Evolutionary conservation across 2,888 invertebrate species (phyloP), one percentile per base, ranked within the genome.

Genomic region (Melieria omissa): DNA sequence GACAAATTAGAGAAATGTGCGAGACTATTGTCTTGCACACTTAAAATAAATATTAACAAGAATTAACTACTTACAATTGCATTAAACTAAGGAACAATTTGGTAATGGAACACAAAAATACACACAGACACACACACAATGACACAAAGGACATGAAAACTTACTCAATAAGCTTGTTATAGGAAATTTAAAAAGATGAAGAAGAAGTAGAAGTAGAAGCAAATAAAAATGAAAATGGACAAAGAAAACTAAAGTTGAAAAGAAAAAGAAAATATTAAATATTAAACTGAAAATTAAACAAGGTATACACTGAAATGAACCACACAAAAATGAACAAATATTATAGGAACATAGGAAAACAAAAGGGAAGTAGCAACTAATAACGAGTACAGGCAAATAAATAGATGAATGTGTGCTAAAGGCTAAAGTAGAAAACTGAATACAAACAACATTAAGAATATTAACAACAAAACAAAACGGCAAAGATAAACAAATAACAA

Each of bases 11-110:
- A 61, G 14, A 64, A 16, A 52, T 7, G 29, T 14, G 8, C n/a
- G 58, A 57, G 64, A 67, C 66, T 72, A 52, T 72, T 72, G 72
- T 72, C 67, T 63, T 29, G 47, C 46, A 45, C 46, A 65, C 4
- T 54, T 52, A 45, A 47, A 46, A 29, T 29, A 29, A 29, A 29
- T 29, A 29, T 29, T 29, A 29, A 29, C 29, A 29, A 29, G 29
- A 29, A 29, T 29, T 29, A 29, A 29, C 29, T 29, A 29, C 29
- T 29, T 29, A 29, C 29, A 29, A 29, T 52, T 5, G 5, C 54
- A 55, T 55, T 45, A 58, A 70, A 49, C 42, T 42, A 58, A 60
- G 9, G 10, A 29, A 29, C 16, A 66, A n/a, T 8, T 42, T 55
- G 16, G 16, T 45, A 44, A 1, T 49, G 46, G 44, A 68, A 49